Evolutionary conservation across 2,888 invertebrate species (phyloP).

Genomic region (Andrena hattorfiana): DNA sequence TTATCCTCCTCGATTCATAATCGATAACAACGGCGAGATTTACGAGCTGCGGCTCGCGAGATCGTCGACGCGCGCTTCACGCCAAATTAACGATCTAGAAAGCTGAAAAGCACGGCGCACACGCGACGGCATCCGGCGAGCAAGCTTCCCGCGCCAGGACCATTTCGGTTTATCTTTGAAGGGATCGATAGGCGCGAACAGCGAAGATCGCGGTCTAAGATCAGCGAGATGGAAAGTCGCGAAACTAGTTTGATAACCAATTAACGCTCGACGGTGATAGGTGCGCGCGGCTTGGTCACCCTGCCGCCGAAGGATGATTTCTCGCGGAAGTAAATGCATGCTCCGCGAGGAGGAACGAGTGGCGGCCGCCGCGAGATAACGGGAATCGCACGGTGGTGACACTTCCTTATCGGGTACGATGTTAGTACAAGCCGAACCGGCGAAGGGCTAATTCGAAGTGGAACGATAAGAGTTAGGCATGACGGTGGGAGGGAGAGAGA

Average conservation of each 20-base stretch:
- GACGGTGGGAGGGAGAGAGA: constrained; percentile 1
- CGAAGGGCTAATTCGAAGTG: constrained; percentile 26
- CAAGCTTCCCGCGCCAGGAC: not conserved
- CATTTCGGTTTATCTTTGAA: not conserved
- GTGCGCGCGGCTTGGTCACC: not conserved
- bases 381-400: not conserved
- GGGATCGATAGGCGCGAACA: not conserved
- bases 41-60: not conserved
- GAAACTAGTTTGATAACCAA: constrained; percentile 53
- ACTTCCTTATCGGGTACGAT: constrained; percentile 25
- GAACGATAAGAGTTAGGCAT: constrained; percentile 24
- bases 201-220: not conserved
- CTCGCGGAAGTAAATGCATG: not conserved
- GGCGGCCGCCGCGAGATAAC: not conserved
- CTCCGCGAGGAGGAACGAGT: not conserved
- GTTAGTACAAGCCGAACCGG: constrained; percentile 22
- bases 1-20: not conserved
- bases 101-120: not conserved
- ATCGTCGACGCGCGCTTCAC: not conserved
- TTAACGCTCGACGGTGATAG: constrained; percentile 15
- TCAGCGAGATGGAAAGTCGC: constrained; percentile 42
- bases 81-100: constrained; percentile 29
- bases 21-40: constrained; percentile 12
- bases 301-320: constrained; percentile 7
- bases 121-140: constrained; percentile 14